A percentile compares a stretch with the other conserved stretches of the same genome.
Conservation (phyloP, 64 coral and sea anemone species). For the Pocillopora verrucosa region DNA sequence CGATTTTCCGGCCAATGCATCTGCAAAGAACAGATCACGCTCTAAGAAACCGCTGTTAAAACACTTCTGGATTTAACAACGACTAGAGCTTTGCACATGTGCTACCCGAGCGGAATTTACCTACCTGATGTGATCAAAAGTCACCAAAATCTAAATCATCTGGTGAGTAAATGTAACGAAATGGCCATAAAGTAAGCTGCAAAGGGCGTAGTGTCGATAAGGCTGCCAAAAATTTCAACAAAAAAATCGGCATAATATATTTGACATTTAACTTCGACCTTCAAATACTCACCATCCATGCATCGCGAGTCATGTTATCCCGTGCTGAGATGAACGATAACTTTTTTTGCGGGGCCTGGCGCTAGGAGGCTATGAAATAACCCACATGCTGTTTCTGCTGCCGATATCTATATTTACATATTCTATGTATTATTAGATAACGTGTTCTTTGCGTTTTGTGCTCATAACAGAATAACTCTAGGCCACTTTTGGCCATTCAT, state of each 20-base stretch:
- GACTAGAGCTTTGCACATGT: no score
- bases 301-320: background rate
- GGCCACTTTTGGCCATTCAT: no score
- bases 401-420: no score
- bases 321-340: background rate
- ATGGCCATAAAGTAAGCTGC: background rate
- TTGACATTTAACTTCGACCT: background rate
- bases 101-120: background rate
- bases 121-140: conserved; percentile 7
- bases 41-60: background rate
- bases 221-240: background rate
- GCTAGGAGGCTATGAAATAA: background rate
- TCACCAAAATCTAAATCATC: background rate
- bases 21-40: no score
- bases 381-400: no score
- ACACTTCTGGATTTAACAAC: background rate
- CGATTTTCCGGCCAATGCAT: no score
- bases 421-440: no score
- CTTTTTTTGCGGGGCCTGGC: background rate
- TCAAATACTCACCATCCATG: background rate
- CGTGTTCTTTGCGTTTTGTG: no score
- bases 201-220: background rate
- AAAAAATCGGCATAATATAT: background rate
- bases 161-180: background rate
- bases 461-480: no score